Evolutionary conservation across 2,888 invertebrate species (phyloP).

Genomic region (Hirtodrosophila cameraria): DNA sequence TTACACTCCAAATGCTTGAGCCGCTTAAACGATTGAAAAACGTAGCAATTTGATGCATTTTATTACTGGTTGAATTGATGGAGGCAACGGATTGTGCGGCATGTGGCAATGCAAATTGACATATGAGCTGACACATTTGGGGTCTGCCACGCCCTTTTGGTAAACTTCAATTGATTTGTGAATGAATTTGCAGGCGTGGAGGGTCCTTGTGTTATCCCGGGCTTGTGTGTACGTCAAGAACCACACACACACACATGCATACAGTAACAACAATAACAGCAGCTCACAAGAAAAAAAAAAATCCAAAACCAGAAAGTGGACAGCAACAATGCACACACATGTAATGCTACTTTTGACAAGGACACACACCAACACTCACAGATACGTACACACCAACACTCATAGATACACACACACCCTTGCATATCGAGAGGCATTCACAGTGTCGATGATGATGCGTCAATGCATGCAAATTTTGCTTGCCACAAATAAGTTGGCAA

Average conservation of each 20-base stretch:
- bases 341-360: slow-evolving; percentile 47
- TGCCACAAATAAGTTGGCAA: slow-evolving; percentile 75
- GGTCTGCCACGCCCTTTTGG: slow-evolving; percentile 32
- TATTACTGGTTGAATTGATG: slow-evolving; percentile 39
- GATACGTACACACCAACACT: not conserved
- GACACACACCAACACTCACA: slow-evolving; percentile 12
- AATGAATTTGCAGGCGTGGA: slow-evolving; percentile 21
- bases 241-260: slow-evolving; percentile 9
- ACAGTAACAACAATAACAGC: slow-evolving; percentile 10
- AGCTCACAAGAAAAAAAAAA: slow-evolving; percentile 3
- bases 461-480: slow-evolving; percentile 70
- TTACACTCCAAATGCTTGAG: slow-evolving; percentile 13
- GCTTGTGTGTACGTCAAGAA: slow-evolving; percentile 14
- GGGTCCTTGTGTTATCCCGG: slow-evolving; percentile 34
- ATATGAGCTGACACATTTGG: slow-evolving; percentile 62
- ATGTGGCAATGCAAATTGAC: slow-evolving; percentile 56
- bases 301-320: slow-evolving; percentile 40
- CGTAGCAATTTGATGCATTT: slow-evolving; percentile 30
- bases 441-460: slow-evolving; percentile 63
- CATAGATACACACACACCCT: not conserved
- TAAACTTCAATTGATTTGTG: slow-evolving; percentile 55
- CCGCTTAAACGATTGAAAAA: slow-evolving; percentile 35
- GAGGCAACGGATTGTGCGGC: slow-evolving; percentile 19
- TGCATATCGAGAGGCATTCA: slow-evolving; percentile 23
- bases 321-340: slow-evolving; percentile 32